These are phyloP conservation scores for Chaetodon auriga DNA, from an alignment of 2,113 vertebrate genomes.

Conservation along the genomic window DNA sequence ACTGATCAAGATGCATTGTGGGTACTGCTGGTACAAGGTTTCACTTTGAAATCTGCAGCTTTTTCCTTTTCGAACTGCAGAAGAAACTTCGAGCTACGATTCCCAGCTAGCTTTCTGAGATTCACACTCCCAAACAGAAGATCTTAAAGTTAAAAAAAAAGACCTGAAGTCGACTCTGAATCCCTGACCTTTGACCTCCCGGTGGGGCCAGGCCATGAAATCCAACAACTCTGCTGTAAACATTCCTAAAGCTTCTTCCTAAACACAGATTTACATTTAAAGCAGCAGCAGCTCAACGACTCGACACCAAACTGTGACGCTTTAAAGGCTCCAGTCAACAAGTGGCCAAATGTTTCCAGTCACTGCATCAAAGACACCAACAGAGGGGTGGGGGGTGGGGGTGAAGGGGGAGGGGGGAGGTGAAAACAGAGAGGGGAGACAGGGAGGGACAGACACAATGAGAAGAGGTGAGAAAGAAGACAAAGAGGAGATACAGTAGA, in stretches of 20 bases:
- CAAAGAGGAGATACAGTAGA: neutral
- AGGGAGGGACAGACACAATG: neutral
- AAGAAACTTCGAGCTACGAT: neutral
- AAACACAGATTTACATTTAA: neutral
- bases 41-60: neutral
- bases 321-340: slow-evolving; percentile 43
- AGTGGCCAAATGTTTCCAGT: slow-evolving; percentile 56
- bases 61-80: neutral
- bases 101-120: neutral
- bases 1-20: neutral
- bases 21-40: neutral
- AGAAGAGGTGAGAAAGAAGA: slow-evolving; percentile 19
- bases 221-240: neutral
- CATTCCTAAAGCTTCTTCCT: no score
- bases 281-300: slow-evolving; percentile 4
- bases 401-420: neutral
- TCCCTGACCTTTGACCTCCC: slow-evolving; percentile 17
- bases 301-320: slow-evolving; percentile 34
- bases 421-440: neutral
- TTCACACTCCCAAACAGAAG: neutral
- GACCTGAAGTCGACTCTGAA: neutral
- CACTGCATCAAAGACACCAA: slow-evolving; percentile 31
- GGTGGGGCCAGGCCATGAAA: neutral
- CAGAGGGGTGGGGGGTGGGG: neutral
- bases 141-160: neutral